Conservation (phyloP, 2,888 invertebrate species). For the Leptopterna dolabrata region DNA sequence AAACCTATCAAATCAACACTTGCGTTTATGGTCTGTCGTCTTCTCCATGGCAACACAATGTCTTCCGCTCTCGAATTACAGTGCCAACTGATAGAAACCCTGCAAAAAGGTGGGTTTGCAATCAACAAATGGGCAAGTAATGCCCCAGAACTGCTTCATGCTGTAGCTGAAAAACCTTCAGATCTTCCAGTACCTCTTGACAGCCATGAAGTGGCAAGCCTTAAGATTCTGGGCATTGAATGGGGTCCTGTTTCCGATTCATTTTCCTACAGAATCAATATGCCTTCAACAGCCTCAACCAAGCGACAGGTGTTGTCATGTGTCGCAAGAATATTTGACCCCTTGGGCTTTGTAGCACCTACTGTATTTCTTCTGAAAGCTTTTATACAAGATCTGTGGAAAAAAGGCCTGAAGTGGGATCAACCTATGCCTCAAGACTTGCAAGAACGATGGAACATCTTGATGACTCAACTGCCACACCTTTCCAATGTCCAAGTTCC, state of each 20-base stretch:
- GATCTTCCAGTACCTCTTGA: neutral
- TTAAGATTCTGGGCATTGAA: slow-evolving; percentile 39
- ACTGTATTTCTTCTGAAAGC: neutral
- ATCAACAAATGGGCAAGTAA: slow-evolving; percentile 61
- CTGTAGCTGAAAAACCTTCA: neutral
- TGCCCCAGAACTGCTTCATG: neutral
- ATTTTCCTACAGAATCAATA: slow-evolving; percentile 30
- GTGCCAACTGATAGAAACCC: slow-evolving; percentile 56
- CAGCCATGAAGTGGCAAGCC: neutral
- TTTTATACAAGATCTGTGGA: slow-evolving; percentile 50
- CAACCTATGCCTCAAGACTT: neutral
- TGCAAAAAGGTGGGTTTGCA: slow-evolving; percentile 56
- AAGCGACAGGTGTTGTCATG: slow-evolving; percentile 33
- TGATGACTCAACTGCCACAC: neutral
- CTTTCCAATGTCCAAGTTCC: slow-evolving; percentile 37
- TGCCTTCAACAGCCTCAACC: neutral
- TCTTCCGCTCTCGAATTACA: slow-evolving; percentile 58
- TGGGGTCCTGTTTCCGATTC: slow-evolving; percentile 31
- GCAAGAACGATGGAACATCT: neutral
- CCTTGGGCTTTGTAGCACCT: slow-evolving; percentile 41
- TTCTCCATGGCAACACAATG: slow-evolving; percentile 48
- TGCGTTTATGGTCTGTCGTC: neutral
- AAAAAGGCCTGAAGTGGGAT: slow-evolving; percentile 24
- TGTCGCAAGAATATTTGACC: slow-evolving; percentile 42
- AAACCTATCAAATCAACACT: slow-evolving; percentile 35